A percentile compares a stretch with the other conserved stretches of the same genome.
These are phyloP conservation scores for Alouatta caraya DNA, from an alignment of 2,797 vertebrate species.

Conservation along the genomic window DNA sequence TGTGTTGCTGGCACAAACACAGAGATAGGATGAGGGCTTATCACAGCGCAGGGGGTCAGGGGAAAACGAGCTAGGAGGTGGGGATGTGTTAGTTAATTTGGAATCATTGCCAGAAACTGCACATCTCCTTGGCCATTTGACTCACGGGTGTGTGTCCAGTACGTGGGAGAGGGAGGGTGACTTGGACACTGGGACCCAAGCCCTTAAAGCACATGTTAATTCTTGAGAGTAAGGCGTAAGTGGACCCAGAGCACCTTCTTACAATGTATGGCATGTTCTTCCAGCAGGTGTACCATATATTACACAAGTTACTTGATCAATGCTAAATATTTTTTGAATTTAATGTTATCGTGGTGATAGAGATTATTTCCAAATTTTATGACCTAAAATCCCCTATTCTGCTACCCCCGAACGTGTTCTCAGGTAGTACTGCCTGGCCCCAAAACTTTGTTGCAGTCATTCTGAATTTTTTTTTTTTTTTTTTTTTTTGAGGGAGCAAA, in stretches of 20 bases:
- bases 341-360: not conserved
- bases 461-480: not conserved
- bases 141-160: not conserved
- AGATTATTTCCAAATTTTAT: constrained; percentile 40
- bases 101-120: not conserved
- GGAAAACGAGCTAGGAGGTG: not conserved
- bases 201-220: not conserved
- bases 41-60: not conserved
- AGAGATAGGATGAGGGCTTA: not conserved
- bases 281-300: not conserved
- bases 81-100: not conserved
- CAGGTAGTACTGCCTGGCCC: constrained; percentile 38
- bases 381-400: not conserved
- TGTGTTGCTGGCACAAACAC: not conserved
- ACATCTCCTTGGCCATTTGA: not conserved
- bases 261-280: not conserved
- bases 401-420: not conserved
- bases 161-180: not conserved
- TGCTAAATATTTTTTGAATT: not conserved
- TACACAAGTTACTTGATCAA: not conserved
- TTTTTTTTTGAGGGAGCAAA: constrained; percentile 3
- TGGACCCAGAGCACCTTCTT: not conserved
- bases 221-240: not conserved
- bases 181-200: not conserved
- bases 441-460: constrained; percentile 38